Conservation (phyloP, 2,888 invertebrate species). For the Drosophila leonis region DNA sequence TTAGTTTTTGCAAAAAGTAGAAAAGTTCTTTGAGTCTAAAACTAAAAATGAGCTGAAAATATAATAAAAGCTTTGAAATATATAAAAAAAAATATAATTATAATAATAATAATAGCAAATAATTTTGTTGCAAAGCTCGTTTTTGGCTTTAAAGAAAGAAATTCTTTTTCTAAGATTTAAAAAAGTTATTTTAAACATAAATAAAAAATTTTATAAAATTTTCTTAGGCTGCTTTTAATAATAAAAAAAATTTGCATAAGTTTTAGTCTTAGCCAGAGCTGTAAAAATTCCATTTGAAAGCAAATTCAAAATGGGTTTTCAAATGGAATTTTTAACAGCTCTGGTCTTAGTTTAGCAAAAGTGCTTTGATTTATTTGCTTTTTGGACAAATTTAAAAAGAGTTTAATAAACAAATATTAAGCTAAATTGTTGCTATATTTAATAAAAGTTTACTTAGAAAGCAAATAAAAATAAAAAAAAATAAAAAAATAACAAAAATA, state of each 20-base stretch:
- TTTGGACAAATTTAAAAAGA: not conserved
- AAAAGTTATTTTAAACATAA: too few relatives aligned
- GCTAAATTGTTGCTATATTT: too few relatives aligned
- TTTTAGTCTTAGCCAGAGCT: too few relatives aligned
- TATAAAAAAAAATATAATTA: not conserved
- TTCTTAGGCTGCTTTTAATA: too few relatives aligned
- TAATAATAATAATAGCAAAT: not conserved
- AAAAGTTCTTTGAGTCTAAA: not conserved
- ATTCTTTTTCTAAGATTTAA: not conserved
- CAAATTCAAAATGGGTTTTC: too few relatives aligned
- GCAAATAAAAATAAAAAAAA: too few relatives aligned
- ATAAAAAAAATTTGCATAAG: not conserved
- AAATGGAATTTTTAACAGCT: too few relatives aligned
- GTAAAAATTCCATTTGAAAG: too few relatives aligned
- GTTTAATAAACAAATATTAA: not conserved
- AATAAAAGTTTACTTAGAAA: too few relatives aligned
- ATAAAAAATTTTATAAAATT: too few relatives aligned
- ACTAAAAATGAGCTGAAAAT: not conserved
- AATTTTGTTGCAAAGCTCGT: not conserved
- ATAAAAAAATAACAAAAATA: too few relatives aligned
- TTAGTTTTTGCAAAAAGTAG: not conserved
- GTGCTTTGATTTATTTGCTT: conserved; percentile 1
- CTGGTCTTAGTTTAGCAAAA: not conserved
- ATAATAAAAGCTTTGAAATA: conserved; percentile 6
- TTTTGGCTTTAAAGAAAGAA: not conserved